phyloP scores from a whole-genome alignment of 2,113 vertebrate species.

The Burhinus oedicnemus region DNA sequence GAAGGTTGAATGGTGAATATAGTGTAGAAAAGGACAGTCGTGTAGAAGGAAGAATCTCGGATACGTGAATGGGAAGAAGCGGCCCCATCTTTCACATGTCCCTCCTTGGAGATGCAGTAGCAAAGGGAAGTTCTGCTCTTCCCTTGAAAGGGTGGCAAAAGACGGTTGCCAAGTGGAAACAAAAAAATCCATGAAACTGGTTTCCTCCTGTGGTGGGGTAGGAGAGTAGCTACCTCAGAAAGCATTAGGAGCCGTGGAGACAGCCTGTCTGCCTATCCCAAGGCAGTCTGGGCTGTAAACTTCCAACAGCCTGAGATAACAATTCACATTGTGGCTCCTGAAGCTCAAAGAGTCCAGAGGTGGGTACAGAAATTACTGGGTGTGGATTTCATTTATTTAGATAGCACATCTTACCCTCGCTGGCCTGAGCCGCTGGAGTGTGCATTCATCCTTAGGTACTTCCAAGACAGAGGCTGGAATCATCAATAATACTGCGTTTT shows the following conservation, averaged over 20 bases:
- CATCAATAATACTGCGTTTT: neutral
- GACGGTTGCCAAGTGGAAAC: neutral
- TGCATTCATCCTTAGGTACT: neutral
- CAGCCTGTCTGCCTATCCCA: neutral
- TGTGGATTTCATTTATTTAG: neutral
- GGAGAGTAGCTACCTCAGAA: neutral
- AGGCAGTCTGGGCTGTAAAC: neutral
- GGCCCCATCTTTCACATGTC: neutral
- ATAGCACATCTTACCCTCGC: neutral
- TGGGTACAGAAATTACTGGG: neutral
- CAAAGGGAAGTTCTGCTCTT: neutral
- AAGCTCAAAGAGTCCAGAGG: neutral
- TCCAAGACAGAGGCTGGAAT: neutral
- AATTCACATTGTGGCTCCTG: neutral
- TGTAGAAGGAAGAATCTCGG: neutral
- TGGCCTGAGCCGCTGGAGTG: constrained; percentile 3
- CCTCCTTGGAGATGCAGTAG: neutral
- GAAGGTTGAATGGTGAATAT: neutral
- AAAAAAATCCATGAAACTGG: neutral
- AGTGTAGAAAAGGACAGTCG: neutral
- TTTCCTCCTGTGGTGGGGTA: neutral
- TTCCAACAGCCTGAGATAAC: neutral
- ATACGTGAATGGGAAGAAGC: neutral
- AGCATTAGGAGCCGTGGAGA: neutral
- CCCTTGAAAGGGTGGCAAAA: neutral